Evolutionary conservation across 1,140 invertebrate species (phyloP), one percentile per base, ranked within the genome.

Genomic region (Solenopsis invicta): DNA sequence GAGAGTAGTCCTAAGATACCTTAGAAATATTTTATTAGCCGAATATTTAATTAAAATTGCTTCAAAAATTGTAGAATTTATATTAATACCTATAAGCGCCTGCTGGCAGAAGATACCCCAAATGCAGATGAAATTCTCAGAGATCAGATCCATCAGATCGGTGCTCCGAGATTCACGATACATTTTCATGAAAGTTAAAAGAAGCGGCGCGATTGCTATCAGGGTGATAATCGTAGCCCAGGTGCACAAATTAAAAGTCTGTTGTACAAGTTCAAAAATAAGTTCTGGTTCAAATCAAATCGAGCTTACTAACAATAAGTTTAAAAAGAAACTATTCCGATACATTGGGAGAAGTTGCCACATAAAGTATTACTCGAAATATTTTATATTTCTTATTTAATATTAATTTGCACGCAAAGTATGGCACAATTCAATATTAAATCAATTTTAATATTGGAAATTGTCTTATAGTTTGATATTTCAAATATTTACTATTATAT

Each of bases 21-120:
- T 64, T 34, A 64, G 5, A 13, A 54, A 37, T 37, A 75, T 75
- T 75, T 56, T 13, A 54, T n/a, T 34, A 6, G 0, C 0, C 2
- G 2, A 18, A n/a, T 48, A 8, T 48, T 66, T 64, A 4, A 16
- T 48, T 24, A 66, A 0, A 0, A 21, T 64, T 48, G 16, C 12
- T 48, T 62, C 2, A 13, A 12, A 29, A 41, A 18, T 64, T 37
- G 10, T 34, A 52, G 0, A 13, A 2, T 74, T 74, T 56, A 29
- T 48, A 64, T 10, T 85, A 34, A 67, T 74, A 93, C 93, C 92
- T 80, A 74, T 52, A 18, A 93, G 62, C 10, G 92, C 90, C 56
- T 94, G 93, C 21, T 93, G 92, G 21, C 93, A 94, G 45, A 91
- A 88, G 34, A 94, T 92, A 10, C 93, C 91, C 93, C 92, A 94